These are phyloP conservation scores for Mesoclemmys tuberculata DNA, from an alignment of 2,113 vertebrate genomes.

Conservation along the genomic window DNA sequence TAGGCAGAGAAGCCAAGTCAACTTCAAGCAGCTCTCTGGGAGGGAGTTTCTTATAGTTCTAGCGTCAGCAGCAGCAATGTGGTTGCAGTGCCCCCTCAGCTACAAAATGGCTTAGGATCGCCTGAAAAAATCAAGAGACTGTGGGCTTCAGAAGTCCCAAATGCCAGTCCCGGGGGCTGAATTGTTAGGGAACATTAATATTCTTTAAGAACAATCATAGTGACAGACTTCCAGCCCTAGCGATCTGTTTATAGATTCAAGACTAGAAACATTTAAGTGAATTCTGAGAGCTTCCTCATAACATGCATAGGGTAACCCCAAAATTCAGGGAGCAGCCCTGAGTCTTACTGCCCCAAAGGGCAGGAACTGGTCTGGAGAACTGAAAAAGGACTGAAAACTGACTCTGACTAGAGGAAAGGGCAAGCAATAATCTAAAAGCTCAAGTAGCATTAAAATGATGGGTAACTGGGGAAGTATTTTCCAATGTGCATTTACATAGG, in stretches of 20 bases:
- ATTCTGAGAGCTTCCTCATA: fast-evolving
- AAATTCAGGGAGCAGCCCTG: background rate
- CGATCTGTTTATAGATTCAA: background rate
- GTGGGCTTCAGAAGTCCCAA: background rate
- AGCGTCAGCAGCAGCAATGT: background rate
- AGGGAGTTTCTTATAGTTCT: background rate
- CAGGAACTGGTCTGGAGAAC: background rate
- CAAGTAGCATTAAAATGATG: background rate
- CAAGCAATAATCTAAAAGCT: background rate
- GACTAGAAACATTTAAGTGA: background rate
- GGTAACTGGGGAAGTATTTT: background rate
- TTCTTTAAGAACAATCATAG: background rate
- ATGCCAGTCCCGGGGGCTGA: fast-evolving
- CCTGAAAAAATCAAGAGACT: background rate
- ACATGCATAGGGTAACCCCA: background rate
- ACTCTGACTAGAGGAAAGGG: background rate
- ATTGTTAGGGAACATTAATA: background rate
- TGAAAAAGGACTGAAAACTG: background rate
- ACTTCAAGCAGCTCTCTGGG: background rate
- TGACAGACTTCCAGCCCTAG: background rate
- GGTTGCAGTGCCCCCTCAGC: background rate
- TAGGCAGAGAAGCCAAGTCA: background rate
- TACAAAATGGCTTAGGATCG: background rate
- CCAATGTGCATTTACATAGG: background rate
- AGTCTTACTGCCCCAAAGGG: background rate